Percentiles rank a stretch among this genome's conserved stretches.
phyloP scores from a whole-genome alignment of 1,140 invertebrate species.

The Macrostomum lignano region DNA sequence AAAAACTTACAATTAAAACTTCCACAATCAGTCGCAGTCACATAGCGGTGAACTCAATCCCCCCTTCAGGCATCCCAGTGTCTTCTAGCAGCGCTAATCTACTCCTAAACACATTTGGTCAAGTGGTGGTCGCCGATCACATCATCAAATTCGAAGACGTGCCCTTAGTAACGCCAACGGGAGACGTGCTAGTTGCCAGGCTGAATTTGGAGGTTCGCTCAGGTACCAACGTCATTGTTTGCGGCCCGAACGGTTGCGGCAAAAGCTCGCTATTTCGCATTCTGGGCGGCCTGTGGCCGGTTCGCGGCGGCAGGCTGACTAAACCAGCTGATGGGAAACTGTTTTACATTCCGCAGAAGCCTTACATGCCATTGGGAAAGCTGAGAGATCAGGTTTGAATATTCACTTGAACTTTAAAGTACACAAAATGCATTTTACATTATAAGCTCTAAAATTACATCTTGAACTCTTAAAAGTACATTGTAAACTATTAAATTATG shows the following conservation, averaged over 20 bases:
- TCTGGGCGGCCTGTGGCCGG: slow-evolving; percentile 49
- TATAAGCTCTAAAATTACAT: too few species aligned
- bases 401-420: too few species aligned
- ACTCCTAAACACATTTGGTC: too few species aligned
- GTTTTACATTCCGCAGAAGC: slow-evolving; percentile 87
- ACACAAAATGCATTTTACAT: too few species aligned
- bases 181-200: slow-evolving; percentile 63
- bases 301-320: slow-evolving; percentile 64
- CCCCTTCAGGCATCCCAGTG: too few species aligned
- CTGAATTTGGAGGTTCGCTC: slow-evolving; percentile 59
- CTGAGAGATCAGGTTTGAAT: slow-evolving; percentile 64
- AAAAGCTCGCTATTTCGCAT: slow-evolving; percentile 27
- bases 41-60: too few species aligned
- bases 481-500: too few species aligned
- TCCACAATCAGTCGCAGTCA: too few species aligned
- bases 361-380: slow-evolving; percentile 85
- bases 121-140: too few species aligned
- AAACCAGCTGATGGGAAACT: slow-evolving; percentile 71
- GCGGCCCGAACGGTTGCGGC: slow-evolving; percentile 28
- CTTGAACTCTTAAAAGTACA: too few species aligned
- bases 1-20: too few species aligned
- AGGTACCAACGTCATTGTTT: slow-evolving; percentile 38
- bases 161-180: slow-evolving; percentile 78
- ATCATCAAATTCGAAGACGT: slow-evolving; percentile 60
- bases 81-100: too few species aligned